These are phyloP conservation scores for Pomatorhinus ruficollis DNA, from an alignment of 2,113 vertebrate genomes.

Conservation along the genomic window DNA sequence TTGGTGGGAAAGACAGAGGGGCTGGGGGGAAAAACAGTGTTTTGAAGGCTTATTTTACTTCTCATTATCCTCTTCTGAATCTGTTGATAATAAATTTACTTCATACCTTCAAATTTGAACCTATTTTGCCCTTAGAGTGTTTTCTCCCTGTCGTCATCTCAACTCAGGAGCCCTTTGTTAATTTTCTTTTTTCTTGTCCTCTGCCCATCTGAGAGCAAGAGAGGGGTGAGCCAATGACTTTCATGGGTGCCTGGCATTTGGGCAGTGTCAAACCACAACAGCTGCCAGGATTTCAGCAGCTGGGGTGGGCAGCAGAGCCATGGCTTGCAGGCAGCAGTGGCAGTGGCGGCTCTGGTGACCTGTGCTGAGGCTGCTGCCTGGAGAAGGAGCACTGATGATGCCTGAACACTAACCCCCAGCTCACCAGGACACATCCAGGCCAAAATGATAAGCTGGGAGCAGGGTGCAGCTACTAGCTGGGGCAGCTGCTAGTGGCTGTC, in stretches of 20 bases:
- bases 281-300: neutral
- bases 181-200: neutral
- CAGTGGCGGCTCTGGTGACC: neutral
- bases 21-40: rapidly evolving
- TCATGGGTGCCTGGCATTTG: neutral
- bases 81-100: neutral
- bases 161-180: rapidly evolving
- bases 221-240: too few relatives aligned
- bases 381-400: neutral
- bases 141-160: neutral
- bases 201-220: neutral
- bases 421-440: neutral
- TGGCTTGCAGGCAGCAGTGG: neutral
- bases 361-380: neutral
- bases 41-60: neutral
- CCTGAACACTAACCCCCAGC: neutral
- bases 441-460: neutral
- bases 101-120: neutral
- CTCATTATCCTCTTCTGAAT: neutral
- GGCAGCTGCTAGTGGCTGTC: neutral
- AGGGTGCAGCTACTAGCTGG: neutral
- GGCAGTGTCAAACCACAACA: neutral
- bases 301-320: rapidly evolving
- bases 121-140: neutral
- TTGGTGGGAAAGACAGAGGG: neutral